Base-by-base conservation (phyloP, 2,113 vertebrate species). In the Sialia sialis region DNA sequence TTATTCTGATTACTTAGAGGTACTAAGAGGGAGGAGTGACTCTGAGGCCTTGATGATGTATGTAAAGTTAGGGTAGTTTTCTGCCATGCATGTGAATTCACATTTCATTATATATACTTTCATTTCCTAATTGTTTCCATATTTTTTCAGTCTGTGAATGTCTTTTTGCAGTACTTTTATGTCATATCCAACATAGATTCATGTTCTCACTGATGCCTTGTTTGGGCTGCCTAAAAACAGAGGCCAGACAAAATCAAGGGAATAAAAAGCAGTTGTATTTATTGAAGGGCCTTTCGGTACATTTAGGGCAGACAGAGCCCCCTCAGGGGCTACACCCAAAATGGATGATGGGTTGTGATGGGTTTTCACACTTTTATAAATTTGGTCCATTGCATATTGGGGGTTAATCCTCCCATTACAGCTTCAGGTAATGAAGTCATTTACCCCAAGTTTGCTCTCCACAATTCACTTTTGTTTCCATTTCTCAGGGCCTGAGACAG, bases 271-370 rank as follows among this genome's bases (percentile, higher is more conserved):
- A 15, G 18, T 16, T 68, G 0, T 36, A 8, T 21, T 49, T 29
- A 21, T 21, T 36, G 46, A 36, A 36, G 25, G 13, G 9, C 23
- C n/a, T 38, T 27, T n/a, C 49, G 13, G 66, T 49, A 36, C 46
- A 49, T 68, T 68, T 38, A 0, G 3, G n/a, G 9, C 9, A 36
- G 25, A 29, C 2, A 1, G 36, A 68, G 9, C 23, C 23, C 7
- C 13, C 26, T n/a, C 34, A 51, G 34, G 34, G 26, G 7, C 34
- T 69, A 5, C 34, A 16, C 34, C n/a, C n/a, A 51, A 69, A 38
- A 51, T 36, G 25, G 25, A 20, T 27, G 22, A 16, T 5, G 10
- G 26, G 26, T 51, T n/a, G n/a, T n/a, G 11, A n/a, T 9, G 1
- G 13, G 13, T 36, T 68, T 36, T 29, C 18, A 29, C 2, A 22